Conservation (phyloP, 2,797 vertebrate species). For the Hipposideros larvatus region DNA sequence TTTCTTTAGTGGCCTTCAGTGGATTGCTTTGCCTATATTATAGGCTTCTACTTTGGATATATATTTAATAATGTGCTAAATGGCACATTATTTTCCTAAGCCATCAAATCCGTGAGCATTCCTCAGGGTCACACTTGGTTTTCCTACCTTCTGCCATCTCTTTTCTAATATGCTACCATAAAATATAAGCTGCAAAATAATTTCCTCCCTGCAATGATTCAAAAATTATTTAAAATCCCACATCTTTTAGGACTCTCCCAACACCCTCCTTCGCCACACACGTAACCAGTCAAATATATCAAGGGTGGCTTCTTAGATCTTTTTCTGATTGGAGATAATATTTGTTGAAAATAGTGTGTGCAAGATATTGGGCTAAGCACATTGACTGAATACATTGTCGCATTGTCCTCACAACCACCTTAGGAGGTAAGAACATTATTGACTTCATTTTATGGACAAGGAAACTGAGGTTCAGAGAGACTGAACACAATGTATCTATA, state of each 20-base stretch:
- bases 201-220: background rate
- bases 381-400: background rate
- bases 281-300: background rate
- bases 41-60: background rate
- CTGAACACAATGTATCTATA: background rate
- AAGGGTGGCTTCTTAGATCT: background rate
- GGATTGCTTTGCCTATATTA: background rate
- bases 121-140: conserved; percentile 38
- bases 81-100: conserved; percentile 7
- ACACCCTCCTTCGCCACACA: background rate
- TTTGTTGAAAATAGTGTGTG: background rate
- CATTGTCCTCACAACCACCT: background rate
- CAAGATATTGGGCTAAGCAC: background rate
- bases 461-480: background rate
- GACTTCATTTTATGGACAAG: background rate
- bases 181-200: background rate
- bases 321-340: background rate
- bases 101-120: conserved; percentile 45
- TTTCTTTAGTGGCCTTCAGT: conserved; percentile 26
- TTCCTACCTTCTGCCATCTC: background rate
- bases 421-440: background rate
- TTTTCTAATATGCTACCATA: background rate
- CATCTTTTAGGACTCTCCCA: background rate
- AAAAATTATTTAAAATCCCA: background rate
- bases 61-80: conserved; percentile 57